Conservation (phyloP, 2,113 vertebrate genomes). For the Hyla sarda region DNA sequence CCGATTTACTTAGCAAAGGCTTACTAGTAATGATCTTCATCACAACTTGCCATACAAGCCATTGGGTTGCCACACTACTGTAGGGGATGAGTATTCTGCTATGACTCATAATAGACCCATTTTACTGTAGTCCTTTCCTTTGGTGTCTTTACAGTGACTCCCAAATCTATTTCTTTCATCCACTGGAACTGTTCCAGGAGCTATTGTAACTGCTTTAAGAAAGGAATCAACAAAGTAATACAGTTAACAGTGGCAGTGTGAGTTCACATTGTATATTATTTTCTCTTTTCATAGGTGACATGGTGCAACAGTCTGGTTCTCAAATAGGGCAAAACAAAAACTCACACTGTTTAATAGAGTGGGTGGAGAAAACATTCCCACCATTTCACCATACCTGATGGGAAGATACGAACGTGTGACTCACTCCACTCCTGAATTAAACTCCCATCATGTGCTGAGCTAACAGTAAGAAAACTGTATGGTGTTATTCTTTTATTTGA, state of each 20-base stretch:
- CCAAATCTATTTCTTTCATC: constrained; percentile 15
- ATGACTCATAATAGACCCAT: background rate
- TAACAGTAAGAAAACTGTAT: constrained; percentile 66
- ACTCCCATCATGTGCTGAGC: constrained; percentile 62
- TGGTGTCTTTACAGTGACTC: constrained; percentile 23
- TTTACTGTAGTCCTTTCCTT: background rate
- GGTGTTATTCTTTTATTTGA: constrained; percentile 66
- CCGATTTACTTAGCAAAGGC: background rate
- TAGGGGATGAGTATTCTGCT: background rate
- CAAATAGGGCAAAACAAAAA: constrained; percentile 59
- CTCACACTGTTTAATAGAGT: constrained; percentile 61
- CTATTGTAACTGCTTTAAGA: constrained; percentile 50
- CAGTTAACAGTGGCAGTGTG: constrained; percentile 48
- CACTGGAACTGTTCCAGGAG: constrained; percentile 40
- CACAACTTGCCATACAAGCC: background rate
- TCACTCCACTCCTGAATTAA: constrained; percentile 65
- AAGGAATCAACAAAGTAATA: constrained; percentile 44
- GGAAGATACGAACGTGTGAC: constrained; percentile 60
- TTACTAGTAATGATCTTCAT: background rate
- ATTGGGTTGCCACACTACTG: background rate
- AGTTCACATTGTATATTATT: constrained; percentile 55
- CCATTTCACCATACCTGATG: constrained; percentile 58
- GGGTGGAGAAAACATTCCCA: constrained; percentile 59
- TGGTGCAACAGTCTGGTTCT: constrained; percentile 56
- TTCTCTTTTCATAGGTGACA: constrained; percentile 54